Evolutionary conservation across 2,113 vertebrate genomes (phyloP).

Genomic region (Hemiscyllium ocellatum): DNA sequence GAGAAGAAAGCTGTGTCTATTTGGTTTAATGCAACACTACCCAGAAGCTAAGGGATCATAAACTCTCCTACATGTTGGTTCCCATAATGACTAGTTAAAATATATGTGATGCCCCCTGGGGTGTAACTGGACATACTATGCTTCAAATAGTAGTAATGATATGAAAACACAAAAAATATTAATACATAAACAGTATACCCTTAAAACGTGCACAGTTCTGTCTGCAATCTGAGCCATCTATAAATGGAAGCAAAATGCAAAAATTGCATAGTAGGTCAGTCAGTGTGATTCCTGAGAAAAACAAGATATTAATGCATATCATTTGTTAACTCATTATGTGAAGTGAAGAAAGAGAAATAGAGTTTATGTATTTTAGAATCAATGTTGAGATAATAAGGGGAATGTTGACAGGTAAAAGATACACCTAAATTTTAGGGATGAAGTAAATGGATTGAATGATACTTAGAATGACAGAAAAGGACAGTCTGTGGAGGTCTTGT

Average conservation of each 20-base stretch:
- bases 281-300: not conserved
- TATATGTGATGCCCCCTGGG: not conserved
- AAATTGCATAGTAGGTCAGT: not conserved
- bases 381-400: not conserved
- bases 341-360: not conserved
- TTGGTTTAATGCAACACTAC: not conserved
- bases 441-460: not conserved
- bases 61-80: not conserved
- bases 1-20: not conserved
- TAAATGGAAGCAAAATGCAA: not conserved
- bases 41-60: slow-evolving; percentile 2
- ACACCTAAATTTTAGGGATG: not conserved
- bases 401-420: not conserved
- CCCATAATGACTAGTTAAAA: not conserved
- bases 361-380: not conserved
- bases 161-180: not conserved
- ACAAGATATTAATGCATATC: not conserved
- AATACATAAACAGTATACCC: not conserved
- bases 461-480: not conserved
- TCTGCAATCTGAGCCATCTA: not conserved
- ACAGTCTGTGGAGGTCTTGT: no score
- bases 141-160: not conserved
- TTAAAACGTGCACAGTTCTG: not conserved
- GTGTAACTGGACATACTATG: not conserved
- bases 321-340: not conserved